Evolutionary conservation across 2,888 invertebrate species (phyloP).

Genomic region (Drosophila maculinotata): DNA sequence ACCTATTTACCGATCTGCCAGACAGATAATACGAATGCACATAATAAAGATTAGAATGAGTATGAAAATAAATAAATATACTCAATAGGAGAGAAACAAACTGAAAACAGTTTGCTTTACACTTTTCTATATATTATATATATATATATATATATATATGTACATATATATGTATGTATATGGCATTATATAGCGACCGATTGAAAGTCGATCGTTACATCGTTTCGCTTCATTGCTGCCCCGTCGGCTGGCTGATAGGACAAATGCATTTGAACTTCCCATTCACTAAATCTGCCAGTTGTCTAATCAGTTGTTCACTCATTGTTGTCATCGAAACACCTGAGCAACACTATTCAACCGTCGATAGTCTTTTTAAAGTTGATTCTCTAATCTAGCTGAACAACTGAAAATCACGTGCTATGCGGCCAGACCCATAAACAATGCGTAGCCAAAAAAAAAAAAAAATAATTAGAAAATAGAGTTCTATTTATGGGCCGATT

Average conservation of each 20-base stretch:
- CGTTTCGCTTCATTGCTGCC: constrained; percentile 62
- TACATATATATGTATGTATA: not conserved
- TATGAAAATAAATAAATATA: constrained; percentile 9
- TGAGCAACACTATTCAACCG: constrained; percentile 2
- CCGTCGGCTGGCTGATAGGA: constrained; percentile 57
- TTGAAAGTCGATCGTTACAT: constrained; percentile 5
- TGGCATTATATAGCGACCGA: constrained; percentile 1
- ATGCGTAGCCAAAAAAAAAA: constrained; percentile 13
- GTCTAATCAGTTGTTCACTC: constrained; percentile 54
- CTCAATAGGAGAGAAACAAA: constrained; percentile 2
- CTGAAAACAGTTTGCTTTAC: constrained; percentile 17
- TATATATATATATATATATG: not conserved
- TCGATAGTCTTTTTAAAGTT: constrained; percentile 4
- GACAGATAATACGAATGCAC: constrained; percentile 31
- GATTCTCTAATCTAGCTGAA: constrained; percentile 20
- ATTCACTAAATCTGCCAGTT: constrained; percentile 78
- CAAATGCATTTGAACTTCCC: constrained; percentile 55
- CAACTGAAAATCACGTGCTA: constrained; percentile 47
- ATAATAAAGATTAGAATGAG: constrained; percentile 37
- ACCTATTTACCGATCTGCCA: constrained; percentile 38
- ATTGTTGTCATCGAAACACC: constrained; percentile 45
- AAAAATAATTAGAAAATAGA: too few species aligned
- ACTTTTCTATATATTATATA: constrained; percentile 2
- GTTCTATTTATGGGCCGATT: constrained; percentile 51
- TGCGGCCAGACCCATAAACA: constrained; percentile 13